phyloP scores from a whole-genome alignment of 2,797 vertebrate species.

The Allenopithecus nigroviridis region DNA sequence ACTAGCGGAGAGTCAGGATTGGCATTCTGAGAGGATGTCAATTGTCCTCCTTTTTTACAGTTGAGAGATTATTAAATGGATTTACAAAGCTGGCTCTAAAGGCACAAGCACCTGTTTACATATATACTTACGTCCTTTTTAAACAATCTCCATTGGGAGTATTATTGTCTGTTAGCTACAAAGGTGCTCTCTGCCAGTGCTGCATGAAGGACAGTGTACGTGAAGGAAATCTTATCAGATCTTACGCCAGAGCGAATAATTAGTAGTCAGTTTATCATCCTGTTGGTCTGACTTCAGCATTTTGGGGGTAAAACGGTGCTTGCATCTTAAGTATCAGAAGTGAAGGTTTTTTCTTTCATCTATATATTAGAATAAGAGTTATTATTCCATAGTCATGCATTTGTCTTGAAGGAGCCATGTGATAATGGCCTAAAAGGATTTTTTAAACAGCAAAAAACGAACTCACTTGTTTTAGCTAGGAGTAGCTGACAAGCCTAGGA shows the following conservation, averaged over 20 bases:
- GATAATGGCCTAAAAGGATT: not conserved
- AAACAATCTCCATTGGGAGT: constrained; percentile 63
- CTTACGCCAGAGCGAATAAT: constrained; percentile 76
- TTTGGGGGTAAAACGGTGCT: constrained; percentile 70
- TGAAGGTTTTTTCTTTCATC: constrained; percentile 67
- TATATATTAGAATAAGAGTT: constrained; percentile 64
- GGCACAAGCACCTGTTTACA: not conserved
- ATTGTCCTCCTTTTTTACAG: not conserved
- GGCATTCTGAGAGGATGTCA: not conserved
- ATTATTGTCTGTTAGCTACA: constrained; percentile 73
- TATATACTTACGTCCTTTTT: not conserved
- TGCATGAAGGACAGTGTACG: constrained; percentile 75
- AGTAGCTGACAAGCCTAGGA: not conserved
- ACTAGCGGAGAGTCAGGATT: not conserved
- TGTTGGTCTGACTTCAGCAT: constrained; percentile 76
- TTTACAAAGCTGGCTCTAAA: not conserved
- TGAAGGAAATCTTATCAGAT: constrained; percentile 70
- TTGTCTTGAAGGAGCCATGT: constrained; percentile 56
- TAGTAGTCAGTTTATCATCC: constrained; percentile 72
- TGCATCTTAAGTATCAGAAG: constrained; percentile 79
- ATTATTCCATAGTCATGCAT: not conserved
- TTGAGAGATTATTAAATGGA: not conserved
- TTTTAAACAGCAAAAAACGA: not conserved
- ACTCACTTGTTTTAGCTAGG: not conserved
- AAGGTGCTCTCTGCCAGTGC: constrained; percentile 60